Evolutionary conservation across 2,888 invertebrate species (phyloP).

Genomic region (Aleiodes alternator): DNA sequence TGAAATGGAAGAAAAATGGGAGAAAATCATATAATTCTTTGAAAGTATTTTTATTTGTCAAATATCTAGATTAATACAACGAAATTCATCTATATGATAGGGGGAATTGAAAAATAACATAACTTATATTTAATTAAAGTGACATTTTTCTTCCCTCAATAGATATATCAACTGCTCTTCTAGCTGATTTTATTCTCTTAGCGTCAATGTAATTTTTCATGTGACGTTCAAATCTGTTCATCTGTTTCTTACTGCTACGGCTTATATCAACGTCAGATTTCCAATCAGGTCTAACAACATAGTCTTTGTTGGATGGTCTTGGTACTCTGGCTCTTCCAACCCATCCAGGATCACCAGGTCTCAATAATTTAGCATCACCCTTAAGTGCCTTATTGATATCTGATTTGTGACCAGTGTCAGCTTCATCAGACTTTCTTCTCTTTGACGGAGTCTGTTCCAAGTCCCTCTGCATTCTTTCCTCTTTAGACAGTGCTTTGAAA

Average conservation of each 20-base stretch:
- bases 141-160: slow-evolving; percentile 98
- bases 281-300: slow-evolving; percentile 95
- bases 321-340: slow-evolving; percentile 96
- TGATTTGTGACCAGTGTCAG: slow-evolving; percentile 74
- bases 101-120: too few relatives aligned
- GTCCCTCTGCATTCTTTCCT: slow-evolving; percentile 96
- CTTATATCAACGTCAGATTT: slow-evolving; percentile 91
- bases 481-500: slow-evolving; percentile 92
- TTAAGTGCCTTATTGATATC: slow-evolving; percentile 82
- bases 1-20: too few relatives aligned
- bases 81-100: too few relatives aligned
- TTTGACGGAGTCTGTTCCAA: slow-evolving; percentile 87
- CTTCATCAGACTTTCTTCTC: slow-evolving; percentile 76
- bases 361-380: slow-evolving; percentile 81
- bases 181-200: slow-evolving; percentile 86
- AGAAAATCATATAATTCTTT: too few relatives aligned
- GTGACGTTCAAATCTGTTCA: slow-evolving; percentile 94
- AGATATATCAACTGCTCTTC: slow-evolving; percentile 94
- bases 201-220: slow-evolving; percentile 93
- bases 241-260: slow-evolving; percentile 87
- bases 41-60: too few relatives aligned
- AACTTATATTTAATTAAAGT: slow-evolving; percentile 78
- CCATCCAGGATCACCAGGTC: slow-evolving; percentile 98
- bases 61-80: too few relatives aligned
- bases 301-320: slow-evolving; percentile 95